A percentile compares a stretch with the other conserved stretches of the same genome.
Conservation (phyloP, 1,140 invertebrate species). For the Drosophila albomicans region DNA sequence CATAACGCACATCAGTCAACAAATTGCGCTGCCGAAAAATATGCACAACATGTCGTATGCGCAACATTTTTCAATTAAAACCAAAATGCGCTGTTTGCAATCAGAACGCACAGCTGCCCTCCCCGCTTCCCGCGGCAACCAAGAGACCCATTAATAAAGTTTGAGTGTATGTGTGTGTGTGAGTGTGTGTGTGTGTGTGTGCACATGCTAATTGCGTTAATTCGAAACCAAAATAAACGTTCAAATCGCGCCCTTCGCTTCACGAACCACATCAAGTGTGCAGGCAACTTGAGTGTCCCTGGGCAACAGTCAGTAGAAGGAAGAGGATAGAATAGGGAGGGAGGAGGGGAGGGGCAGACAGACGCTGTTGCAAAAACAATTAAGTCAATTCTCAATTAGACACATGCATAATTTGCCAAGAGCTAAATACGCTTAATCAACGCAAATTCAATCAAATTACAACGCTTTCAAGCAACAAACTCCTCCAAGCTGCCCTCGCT, state of each 20-base stretch:
- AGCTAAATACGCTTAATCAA: slow-evolving; percentile 80
- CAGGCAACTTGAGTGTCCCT: slow-evolving; percentile 11
- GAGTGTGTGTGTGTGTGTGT: slow-evolving; percentile 14
- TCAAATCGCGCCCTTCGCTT: slow-evolving; percentile 13
- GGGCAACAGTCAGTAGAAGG: background rate
- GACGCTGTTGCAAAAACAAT: slow-evolving; percentile 56
- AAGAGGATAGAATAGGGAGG: background rate
- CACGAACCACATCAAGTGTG: slow-evolving; percentile 15
- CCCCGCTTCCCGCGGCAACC: background rate
- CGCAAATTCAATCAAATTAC: slow-evolving; percentile 80
- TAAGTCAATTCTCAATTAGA: slow-evolving; percentile 77
- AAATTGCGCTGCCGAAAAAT: slow-evolving; percentile 53
- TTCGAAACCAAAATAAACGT: slow-evolving; percentile 74
- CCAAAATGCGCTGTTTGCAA: slow-evolving; percentile 63
- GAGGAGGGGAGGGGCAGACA: background rate
- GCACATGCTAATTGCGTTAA: slow-evolving; percentile 73
- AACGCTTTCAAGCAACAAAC: slow-evolving; percentile 68
- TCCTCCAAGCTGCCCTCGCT: background rate
- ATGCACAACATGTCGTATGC: slow-evolving; percentile 67
- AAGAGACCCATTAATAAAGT: slow-evolving; percentile 46
- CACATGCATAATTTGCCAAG: slow-evolving; percentile 76
- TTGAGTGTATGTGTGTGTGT: slow-evolving; percentile 14
- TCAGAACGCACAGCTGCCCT: background rate
- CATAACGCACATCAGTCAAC: slow-evolving; percentile 49
- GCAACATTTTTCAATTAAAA: slow-evolving; percentile 78